Base-by-base conservation (phyloP, 53 echinoderm and acorn worm species). In the Crossaster papposus region DNA sequence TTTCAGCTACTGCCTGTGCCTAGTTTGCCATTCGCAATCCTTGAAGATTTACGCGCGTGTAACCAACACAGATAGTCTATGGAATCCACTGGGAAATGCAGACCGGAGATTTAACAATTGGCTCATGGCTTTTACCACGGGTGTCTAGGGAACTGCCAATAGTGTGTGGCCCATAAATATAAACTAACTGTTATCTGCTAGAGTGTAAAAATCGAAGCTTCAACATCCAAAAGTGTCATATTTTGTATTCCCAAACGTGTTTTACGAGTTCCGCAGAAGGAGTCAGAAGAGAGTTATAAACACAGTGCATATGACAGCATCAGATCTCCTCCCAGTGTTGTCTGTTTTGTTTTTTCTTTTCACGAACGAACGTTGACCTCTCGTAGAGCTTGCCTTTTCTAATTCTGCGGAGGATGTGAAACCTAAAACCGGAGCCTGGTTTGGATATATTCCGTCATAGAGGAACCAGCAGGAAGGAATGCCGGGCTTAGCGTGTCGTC, bases 391-490 rank as follows among this genome's bases (percentile, higher is more conserved):
- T 58, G n/a, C 58, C 80, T 30, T 80, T n/a, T n/a, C n/a, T n/a
- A n/a, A n/a, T n/a, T 33, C 51, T 80, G n/a, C 15, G 44, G 44
- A 58, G 80, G 80, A 55, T 55, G 33, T 80, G 80, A 80, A 80
- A 80, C 80, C 80, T 35, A 36, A 26, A 55, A 31, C 55, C 30
- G 32, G 51, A 55, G 55, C 28, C 32, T 14, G 75, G 18, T 44
- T 74, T 68, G 28, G 75, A 74, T 74, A 74, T 74, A 74, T 74
- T 74, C 36, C 33, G 24, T 73, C 36, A 73, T 51, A 78, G 23
- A 24, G 44, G 33, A 2, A 30, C 34, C 80, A 54, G 82, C 44
- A 31, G 77, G 87, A 55, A 28, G 37, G 62, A 53, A 87, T 87
- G 36, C 87, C 77, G 24, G 75, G 36, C 76, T 55, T 36, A 36